Evolutionary conservation across 2,797 vertebrate species (phyloP), one percentile per base, ranked within the genome.

Genomic region (Chaetodon trifasciatus): DNA sequence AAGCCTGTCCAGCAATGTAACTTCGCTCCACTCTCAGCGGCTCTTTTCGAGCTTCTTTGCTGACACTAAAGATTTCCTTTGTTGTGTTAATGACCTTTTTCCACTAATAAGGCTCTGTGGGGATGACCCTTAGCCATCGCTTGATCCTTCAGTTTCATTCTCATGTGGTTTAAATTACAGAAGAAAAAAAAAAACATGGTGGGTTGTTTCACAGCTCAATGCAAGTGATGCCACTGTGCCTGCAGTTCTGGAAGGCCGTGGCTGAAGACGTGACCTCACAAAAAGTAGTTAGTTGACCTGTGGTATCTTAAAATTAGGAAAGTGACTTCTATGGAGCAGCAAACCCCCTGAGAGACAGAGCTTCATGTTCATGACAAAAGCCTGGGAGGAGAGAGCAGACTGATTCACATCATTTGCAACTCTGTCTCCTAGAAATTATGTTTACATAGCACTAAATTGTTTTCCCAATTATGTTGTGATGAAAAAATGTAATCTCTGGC

Each of bases 101-200:
- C 67, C 17, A 42, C 60, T 85, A 83, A 86, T 85, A 86, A 82
- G 79, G 74, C 73, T 62, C 83, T 46, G 63, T 70, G 70, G 78
- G 81, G 61, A 66, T 78, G 81, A 84, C 88, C 86, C 67, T 61
- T 66, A 65, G 40, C 69, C 44, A 40, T 39, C 57, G 52, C 81
- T 74, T 78, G 78, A 81, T 86, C 70, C 66, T 65, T 52, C 17
- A n/a, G 44, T 55, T 76, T 46, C 74, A 66, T 82, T 88, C 81
- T 87, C 86, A 89, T 82, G 77, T 89, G 84, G 78, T 66, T 87
- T 52, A 62, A 62, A 85, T 93, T 88, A 88, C 86, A 76, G 70
- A 82, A 58, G 61, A 86, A 32, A 32, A 32, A 3, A 32, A 85
- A 87, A 71, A 84, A 74, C 70, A 57, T 8, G 4, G 56, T 44